Evolutionary conservation across 2,113 vertebrate species (phyloP), one percentile per base, ranked within the genome.

Genomic region (Stercorarius parasiticus): DNA sequence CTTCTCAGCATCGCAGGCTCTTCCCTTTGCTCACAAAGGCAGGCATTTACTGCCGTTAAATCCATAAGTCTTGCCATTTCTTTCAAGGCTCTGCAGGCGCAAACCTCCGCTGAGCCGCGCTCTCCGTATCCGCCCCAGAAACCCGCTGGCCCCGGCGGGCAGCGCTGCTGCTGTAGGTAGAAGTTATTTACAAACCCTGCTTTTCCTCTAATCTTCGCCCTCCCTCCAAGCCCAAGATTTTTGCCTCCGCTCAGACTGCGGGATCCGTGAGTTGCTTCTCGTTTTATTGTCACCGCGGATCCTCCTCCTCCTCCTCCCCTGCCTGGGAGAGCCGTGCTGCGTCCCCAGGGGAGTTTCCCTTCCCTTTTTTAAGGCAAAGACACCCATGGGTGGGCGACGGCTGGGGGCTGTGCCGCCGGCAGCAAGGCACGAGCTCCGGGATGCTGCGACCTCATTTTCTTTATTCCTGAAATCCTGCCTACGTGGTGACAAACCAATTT

Each of bases 381-480:
- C 36, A 50, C 69, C 64, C 66, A 2, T 1, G 17, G 34, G 82
- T 59, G 49, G 13, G 27, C 2, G 38, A 9, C 5, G 34, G 55
- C 29, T 42, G 58, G 66, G 58, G 66, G 30, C 53, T 47, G 47
- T 45, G 93, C 71, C 38, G 25, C 29, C 0, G 0, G 70, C 71
- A 55, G 5, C 19, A 10, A 22, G 62, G 55, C 47, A 18, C 5
- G 2, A 34, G 42, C 49, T 58, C 64, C 0, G 4, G 29, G 47
- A 10, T 27, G 42, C 55, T 40, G 42, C 5, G 1, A 8, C 2
- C 0, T 7, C 18, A 0, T 32, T 52, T 25, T 15, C 72, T 43
- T 52, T 15, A 9, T 69, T 42, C 72, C 55, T 34, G 36, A 79
- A 52, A 32, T 40, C 43, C 29, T 53, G 5, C n/a, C 38, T 30